Conservation (phyloP, 2,888 invertebrate genomes). For the Mayetiola destructor region DNA sequence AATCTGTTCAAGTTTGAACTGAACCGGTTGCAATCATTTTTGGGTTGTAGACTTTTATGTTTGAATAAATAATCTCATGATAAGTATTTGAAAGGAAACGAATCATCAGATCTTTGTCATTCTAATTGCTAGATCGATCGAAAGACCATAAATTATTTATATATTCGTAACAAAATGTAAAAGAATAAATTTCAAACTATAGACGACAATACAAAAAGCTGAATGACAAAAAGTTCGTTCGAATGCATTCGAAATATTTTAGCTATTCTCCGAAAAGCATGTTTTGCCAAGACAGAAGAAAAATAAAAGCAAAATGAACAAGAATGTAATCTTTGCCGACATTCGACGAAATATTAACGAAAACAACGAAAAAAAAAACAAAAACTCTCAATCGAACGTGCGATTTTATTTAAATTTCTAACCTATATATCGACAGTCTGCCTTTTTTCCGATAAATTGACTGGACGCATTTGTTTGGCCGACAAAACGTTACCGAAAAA, state of each 20-base stretch:
- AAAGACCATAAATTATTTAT: conserved; percentile 5
- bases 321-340: background rate
- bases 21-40: too few relatives aligned
- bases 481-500: too few relatives aligned
- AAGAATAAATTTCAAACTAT: background rate
- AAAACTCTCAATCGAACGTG: conserved; percentile 7
- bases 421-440: conserved; percentile 14
- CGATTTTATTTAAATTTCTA: conserved; percentile 15
- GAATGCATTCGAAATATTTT: conserved; percentile 10
- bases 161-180: background rate
- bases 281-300: background rate
- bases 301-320: too few relatives aligned
- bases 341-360: too few relatives aligned
- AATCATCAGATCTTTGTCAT: too few relatives aligned
- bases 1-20: too few relatives aligned
- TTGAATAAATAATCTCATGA: too few relatives aligned
- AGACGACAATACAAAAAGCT: background rate
- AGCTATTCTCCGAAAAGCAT: conserved; percentile 1
- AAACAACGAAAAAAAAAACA: background rate
- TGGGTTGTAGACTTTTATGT: too few relatives aligned
- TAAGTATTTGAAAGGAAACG: too few relatives aligned
- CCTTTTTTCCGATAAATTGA: background rate
- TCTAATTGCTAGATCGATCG: conserved; percentile 8
- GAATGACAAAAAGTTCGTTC: conserved; percentile 3
- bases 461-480: too few relatives aligned